Evolutionary conservation across 2,888 invertebrate genomes (phyloP), one percentile per base, ranked within the genome.

Genomic region (Leucoptera coffeella): DNA sequence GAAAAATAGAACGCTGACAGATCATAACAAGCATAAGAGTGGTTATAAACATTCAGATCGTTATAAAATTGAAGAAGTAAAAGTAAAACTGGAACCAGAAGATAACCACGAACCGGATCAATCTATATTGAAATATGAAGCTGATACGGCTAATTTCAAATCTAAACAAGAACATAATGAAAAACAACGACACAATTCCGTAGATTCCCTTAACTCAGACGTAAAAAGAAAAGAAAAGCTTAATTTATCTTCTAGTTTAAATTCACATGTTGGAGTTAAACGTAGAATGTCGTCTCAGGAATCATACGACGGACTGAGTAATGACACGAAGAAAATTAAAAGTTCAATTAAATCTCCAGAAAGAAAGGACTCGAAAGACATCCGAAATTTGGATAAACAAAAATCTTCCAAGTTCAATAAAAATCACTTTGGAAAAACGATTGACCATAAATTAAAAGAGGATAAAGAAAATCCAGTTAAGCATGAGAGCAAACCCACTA

Each of bases 231-330:
- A 78, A 50, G 79, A 80, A 41, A 64, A 78, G 23, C 60, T 75
- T 29, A 79, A 75, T 47, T 72, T 71, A 2, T 64, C 62, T 46
- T 71, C 71, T 20, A 77, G 75, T 47, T 55, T 78, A 37, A 80
- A 80, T 4, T 77, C 80, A 3, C 74, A 74, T 31, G 74, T 82
- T 15, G 77, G 81, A 1, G 64, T 74, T 29, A 89, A 89, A 53
- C 73, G 89, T 26, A 74, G 88, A 31, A 75, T 85, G 43, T 87
- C 87, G 35, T 84, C 84, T 2, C 87, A 88, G 47, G 88, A 88
- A 30, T 75, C 74, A 41, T 38, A 67, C 26, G 76, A 77, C 36
- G 58, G 58, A 27, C 47, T 72, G 3, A 60, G 67, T 27, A 81
- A 84, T 32, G 77, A 77, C 9, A 46, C 67, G 3, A 85, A 85